phyloP scores from a whole-genome alignment of 2,113 vertebrate species.

The Laticauda colubrina region DNA sequence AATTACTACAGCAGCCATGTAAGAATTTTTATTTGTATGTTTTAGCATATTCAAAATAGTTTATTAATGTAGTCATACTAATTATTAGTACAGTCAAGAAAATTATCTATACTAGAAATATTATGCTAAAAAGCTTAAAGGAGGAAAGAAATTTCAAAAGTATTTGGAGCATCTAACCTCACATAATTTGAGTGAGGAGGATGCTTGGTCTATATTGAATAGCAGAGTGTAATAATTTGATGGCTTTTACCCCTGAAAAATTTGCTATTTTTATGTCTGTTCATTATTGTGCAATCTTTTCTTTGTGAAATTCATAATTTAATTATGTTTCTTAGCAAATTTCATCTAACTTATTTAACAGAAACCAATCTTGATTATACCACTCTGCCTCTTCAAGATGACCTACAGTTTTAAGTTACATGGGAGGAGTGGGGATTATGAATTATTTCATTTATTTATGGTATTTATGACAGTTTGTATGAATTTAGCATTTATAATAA shows the following conservation, averaged over 20 bases:
- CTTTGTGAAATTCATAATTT: background rate
- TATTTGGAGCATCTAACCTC: background rate
- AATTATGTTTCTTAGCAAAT: background rate
- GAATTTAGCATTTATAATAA: background rate
- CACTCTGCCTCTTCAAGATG: background rate
- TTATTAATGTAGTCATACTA: background rate
- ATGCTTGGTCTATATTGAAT: background rate
- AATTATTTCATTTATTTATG: background rate
- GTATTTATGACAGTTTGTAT: background rate
- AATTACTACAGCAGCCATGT: background rate
- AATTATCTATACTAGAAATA: background rate
- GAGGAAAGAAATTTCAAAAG: background rate
- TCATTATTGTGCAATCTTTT: background rate
- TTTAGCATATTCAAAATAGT: background rate
- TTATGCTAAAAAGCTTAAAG: background rate
- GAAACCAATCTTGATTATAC: background rate
- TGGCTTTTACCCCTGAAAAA: background rate
- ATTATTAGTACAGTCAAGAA: background rate
- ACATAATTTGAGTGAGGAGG: background rate
- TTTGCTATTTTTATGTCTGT: background rate
- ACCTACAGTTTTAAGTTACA: background rate
- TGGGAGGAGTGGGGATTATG: background rate
- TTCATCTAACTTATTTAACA: background rate
- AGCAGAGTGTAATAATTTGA: background rate
- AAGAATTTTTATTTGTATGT: background rate